Base-by-base conservation (phyloP, 1,140 invertebrate genomes). In the Lucilia sericata region DNA sequence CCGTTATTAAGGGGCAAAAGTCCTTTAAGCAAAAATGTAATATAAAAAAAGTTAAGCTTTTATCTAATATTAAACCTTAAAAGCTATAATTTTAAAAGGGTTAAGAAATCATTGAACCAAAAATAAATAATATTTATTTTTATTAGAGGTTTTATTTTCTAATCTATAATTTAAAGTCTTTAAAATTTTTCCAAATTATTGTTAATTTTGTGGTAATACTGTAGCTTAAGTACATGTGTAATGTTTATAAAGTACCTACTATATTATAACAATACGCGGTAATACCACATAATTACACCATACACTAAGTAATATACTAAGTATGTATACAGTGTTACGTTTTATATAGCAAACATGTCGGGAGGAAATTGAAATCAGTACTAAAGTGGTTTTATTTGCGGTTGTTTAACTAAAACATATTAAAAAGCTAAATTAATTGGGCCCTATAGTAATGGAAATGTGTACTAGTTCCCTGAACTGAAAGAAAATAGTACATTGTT, bases 201-300 rank as follows among this genome's bases (percentile, higher is more conserved):
- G 7, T 7, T 42, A 42, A n/a, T 60, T 60, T 60, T 60, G 55
- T 14, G 55, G 7, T 14, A 60, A 12, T 2, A 60, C 55, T n/a
- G 55, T 60, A 60, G 17, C 51, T 5, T 14, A n/a, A 17, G n/a
- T n/a, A 17, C 9, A 55, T 55, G 51, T 55, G 17, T 12, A 30
- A 30, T 30, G 25, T 30, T 30, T 42, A 42, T 42, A n/a, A 60
- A 60, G 14, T 60, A 60, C 14, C 55, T 14, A 60, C 14, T 60
- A n/a, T n/a, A 17, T 60, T 60, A 60, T 17, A 60, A 60, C 51
- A n/a, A 60, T 60, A n/a, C 55, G n/a, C 14, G 14, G 17, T 60
- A 60, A 60, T 60, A 60, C 55, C 55, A 60, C 55, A 60, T 60
- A 60, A 60, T 60, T 60, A 60, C 55, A 60, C 14, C 14, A 60